Evolutionary conservation across 2,888 invertebrate genomes (phyloP), one percentile per base, ranked within the genome.

Genomic region (Melanargia galathea): DNA sequence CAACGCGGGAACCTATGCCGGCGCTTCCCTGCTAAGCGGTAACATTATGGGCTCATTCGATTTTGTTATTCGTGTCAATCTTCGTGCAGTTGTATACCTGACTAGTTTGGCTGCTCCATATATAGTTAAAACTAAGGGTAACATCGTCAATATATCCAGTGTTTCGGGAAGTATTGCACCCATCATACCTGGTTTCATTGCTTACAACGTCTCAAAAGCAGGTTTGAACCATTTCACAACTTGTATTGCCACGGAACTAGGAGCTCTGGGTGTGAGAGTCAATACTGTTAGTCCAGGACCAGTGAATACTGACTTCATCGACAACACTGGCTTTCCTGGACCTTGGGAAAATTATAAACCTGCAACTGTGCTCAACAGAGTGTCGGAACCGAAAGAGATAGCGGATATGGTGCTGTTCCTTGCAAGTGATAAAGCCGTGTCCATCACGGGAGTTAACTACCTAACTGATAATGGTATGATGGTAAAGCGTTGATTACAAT

Each of bases 1-100:
- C 65, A 80, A 79, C 22, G 80, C 79, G 2, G 80, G 78, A 0
- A n/a, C 18, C n/a, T 10, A 11, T 6, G 8, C 20, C 22, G 18
- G 1, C 2, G 58, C 22, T n/a, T 16, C 20, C 4, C 10, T 58
- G 6, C 35, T 58, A 2, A 45, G 30, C 16, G 22, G 58, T n/a
- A 22, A 58, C 8, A 48, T 58, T 6, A 58, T 54, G 24, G 10
- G 24, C 0, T 18, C 54, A n/a, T 54, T 24, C 10, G 54, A 54
- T 40, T 7, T 5, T n/a, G 22, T 24, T 7, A 38, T 22, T 3
- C 7, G 24, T 24, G 11, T 54, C 8, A 54, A 54, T 13, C 22
- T 54, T 20, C 40, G 54, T 10, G 54, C 54, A 2, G 22, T n/a
- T 8, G n/a, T 54, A 8, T 40, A 54, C 10, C 16, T 54, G n/a